Conservation (phyloP, 64 coral and sea anemone species). For the Stichodactyla helianthus region DNA sequence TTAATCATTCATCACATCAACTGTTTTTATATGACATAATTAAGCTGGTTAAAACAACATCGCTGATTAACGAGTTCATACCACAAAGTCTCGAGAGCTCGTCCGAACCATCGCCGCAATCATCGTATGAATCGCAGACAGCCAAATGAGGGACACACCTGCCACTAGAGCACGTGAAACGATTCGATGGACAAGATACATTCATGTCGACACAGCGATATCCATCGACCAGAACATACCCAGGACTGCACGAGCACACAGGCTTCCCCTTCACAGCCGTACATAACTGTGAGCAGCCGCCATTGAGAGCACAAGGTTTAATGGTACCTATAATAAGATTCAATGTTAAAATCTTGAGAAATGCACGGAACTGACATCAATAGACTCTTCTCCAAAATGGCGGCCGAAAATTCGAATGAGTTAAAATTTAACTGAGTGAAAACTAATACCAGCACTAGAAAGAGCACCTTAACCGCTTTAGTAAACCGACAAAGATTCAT, state of each 20-base stretch:
- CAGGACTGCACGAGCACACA: slow-evolving; percentile 49
- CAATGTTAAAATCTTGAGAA: not conserved
- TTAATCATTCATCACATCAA: too few relatives aligned
- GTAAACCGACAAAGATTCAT: too few relatives aligned
- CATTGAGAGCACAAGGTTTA: slow-evolving; percentile 75
- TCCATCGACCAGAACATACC: slow-evolving; percentile 29
- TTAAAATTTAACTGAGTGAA: too few relatives aligned
- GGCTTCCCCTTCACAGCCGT: slow-evolving; percentile 16
- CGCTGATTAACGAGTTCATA: not conserved
- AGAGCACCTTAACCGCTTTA: too few relatives aligned
- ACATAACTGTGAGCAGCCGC: slow-evolving; percentile 73
- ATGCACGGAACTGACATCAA: too few relatives aligned
- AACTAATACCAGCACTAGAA: too few relatives aligned
- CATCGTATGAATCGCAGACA: slow-evolving; percentile 66
- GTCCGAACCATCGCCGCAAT: slow-evolving; percentile 78
- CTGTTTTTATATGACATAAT: not conserved
- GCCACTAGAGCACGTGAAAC: slow-evolving; percentile 75
- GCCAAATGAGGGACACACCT: slow-evolving; percentile 42
- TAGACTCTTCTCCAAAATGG: too few relatives aligned
- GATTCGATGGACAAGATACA: slow-evolving; percentile 20
- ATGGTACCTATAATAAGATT: slow-evolving; percentile 48
- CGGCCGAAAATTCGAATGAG: too few relatives aligned
- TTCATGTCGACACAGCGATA: slow-evolving; percentile 67
- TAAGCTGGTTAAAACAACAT: too few relatives aligned
- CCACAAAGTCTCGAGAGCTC: slow-evolving; percentile 72